phyloP scores from a whole-genome alignment of 1,140 invertebrate species.

The Triops longicaudatus region DNA sequence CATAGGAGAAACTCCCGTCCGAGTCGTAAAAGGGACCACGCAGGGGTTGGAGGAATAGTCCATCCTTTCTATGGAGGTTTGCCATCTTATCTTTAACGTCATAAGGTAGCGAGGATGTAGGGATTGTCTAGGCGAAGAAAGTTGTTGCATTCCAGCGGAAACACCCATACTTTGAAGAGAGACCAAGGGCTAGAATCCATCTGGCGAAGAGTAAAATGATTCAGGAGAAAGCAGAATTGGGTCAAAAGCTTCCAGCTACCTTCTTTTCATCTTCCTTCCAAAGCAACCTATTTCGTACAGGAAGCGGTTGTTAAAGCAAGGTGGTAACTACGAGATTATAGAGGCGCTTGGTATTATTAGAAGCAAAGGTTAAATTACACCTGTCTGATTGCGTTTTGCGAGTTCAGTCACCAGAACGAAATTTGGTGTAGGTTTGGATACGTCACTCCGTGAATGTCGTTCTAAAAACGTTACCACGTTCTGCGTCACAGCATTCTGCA shows the following conservation, averaged over 20 bases:
- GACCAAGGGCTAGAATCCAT: neutral
- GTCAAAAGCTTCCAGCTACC: neutral
- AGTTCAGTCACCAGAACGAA: neutral
- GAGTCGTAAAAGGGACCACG: neutral
- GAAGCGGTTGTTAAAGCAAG: neutral
- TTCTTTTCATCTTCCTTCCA: neutral
- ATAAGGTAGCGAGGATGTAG: neutral
- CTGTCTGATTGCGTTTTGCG: neutral
- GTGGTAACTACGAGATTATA: slow-evolving; percentile 6
- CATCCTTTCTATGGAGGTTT: neutral
- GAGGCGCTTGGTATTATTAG: neutral
- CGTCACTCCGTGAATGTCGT: neutral
- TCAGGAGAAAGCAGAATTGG: neutral
- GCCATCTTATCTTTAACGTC: neutral
- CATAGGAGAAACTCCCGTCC: neutral
- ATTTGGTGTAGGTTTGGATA: neutral
- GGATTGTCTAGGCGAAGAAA: neutral
- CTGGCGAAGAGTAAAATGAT: neutral
- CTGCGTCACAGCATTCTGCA: neutral
- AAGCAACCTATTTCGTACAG: neutral
- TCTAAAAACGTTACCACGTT: neutral
- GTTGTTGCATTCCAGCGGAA: slow-evolving; percentile 3
- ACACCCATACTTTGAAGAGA: neutral
- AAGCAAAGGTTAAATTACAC: neutral
- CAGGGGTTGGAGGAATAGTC: neutral